A percentile compares a stretch with the other conserved stretches of the same genome.
Evolutionary conservation across 2,113 vertebrate genomes (phyloP).

Genomic region (Thalassarche chlororhynchos): DNA sequence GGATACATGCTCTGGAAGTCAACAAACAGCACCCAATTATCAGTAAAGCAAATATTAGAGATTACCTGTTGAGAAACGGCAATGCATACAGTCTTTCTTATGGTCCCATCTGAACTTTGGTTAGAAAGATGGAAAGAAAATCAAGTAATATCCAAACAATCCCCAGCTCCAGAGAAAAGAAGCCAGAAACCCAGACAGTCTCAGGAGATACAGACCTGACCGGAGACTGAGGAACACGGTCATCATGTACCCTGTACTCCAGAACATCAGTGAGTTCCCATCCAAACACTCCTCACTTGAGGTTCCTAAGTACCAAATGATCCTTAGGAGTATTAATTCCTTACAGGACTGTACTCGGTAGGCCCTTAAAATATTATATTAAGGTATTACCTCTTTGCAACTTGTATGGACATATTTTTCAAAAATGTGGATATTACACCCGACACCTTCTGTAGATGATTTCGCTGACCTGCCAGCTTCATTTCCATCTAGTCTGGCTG

Average conservation of each 20-base stretch:
- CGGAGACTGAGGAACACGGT: rapidly evolving
- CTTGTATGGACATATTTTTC: neutral
- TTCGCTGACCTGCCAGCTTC: neutral
- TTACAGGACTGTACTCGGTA: neutral
- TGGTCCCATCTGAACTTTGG: neutral
- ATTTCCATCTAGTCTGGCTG: neutral
- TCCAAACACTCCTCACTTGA: neutral
- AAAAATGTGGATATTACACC: neutral
- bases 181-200: neutral
- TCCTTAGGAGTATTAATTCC: neutral
- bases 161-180: neutral
- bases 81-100: neutral
- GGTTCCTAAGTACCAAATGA: neutral
- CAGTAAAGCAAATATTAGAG: neutral
- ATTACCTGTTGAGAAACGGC: neutral
- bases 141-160: neutral
- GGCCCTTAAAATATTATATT: neutral
- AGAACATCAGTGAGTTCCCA: neutral
- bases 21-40: neutral
- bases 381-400: neutral
- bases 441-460: neutral
- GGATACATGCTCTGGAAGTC: neutral
- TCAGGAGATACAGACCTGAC: neutral
- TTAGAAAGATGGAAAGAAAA: neutral
- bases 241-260: neutral